Evolutionary conservation across 2,113 vertebrate genomes (phyloP).

Genomic region (Murina feae): DNA sequence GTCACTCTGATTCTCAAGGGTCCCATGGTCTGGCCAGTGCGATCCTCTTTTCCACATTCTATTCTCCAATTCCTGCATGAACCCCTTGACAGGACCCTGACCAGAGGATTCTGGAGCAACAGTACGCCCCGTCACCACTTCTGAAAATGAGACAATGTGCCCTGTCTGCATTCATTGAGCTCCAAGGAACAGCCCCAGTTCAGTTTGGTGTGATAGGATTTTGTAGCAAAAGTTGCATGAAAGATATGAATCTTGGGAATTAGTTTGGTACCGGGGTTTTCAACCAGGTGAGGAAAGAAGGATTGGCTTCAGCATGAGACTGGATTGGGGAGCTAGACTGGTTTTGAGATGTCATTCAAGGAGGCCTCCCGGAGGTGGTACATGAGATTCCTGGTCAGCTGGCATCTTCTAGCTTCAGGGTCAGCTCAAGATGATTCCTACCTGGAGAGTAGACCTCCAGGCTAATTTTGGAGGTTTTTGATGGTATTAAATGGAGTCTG

Average conservation of each 20-base stretch:
- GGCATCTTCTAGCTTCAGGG: neutral
- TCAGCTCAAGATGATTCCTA: neutral
- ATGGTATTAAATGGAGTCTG: neutral
- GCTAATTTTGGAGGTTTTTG: neutral
- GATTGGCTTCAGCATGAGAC: neutral
- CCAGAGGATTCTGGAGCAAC: neutral
- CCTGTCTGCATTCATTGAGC: neutral
- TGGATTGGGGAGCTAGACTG: neutral
- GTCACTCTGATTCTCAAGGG: neutral
- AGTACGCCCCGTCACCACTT: neutral
- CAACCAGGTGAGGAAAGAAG: neutral
- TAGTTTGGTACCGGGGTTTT: neutral
- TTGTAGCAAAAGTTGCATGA: neutral
- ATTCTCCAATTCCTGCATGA: neutral
- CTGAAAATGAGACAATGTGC: neutral
- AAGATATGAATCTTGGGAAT: neutral
- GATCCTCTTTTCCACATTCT: neutral
- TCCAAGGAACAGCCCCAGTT: neutral
- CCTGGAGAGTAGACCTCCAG: neutral
- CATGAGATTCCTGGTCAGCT: neutral
- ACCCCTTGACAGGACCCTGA: neutral
- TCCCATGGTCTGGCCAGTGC: slow-evolving; percentile 1
- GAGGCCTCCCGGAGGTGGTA: neutral
- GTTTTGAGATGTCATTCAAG: neutral
- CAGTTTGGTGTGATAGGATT: neutral